Percentiles rank a stretch among this genome's conserved stretches.
Evolutionary conservation across 1,140 invertebrate genomes (phyloP).

Genomic region (Papilio xuthus): DNA sequence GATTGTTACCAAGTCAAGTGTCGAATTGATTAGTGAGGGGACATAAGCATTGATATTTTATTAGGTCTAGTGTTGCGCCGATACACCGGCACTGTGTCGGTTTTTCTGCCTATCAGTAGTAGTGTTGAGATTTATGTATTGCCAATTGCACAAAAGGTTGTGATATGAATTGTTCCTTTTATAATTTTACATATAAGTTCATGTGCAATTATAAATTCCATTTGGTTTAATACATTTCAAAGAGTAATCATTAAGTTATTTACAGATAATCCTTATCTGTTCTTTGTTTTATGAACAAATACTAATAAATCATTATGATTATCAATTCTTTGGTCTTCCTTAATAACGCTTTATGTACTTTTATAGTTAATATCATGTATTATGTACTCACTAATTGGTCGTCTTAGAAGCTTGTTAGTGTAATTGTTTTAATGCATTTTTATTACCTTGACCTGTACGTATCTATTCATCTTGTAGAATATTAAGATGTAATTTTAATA

Average conservation of each 20-base stretch:
- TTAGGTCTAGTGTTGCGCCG: too few relatives aligned
- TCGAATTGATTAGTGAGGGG: too few relatives aligned
- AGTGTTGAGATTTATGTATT: too few relatives aligned
- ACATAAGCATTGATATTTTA: too few relatives aligned
- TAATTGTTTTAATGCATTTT: background rate
- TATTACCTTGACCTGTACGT: background rate
- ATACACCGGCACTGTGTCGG: too few relatives aligned
- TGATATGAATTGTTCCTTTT: background rate
- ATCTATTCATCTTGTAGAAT: background rate
- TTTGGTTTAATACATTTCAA: background rate
- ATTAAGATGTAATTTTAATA: background rate
- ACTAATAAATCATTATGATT: background rate
- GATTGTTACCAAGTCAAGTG: too few relatives aligned
- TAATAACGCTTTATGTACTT: background rate
- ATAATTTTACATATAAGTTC: constrained; percentile 3
- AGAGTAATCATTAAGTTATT: constrained; percentile 4
- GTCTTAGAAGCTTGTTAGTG: background rate
- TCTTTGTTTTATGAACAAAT: constrained; percentile 6
- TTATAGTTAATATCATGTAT: background rate
- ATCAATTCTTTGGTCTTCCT: background rate
- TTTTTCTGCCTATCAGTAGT: too few relatives aligned
- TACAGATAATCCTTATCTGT: background rate
- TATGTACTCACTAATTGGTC: background rate
- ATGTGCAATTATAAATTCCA: constrained; percentile 10
- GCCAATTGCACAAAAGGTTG: background rate